phyloP scores from a whole-genome alignment of 2,113 vertebrate species.

The Microcebus tavaratra region DNA sequence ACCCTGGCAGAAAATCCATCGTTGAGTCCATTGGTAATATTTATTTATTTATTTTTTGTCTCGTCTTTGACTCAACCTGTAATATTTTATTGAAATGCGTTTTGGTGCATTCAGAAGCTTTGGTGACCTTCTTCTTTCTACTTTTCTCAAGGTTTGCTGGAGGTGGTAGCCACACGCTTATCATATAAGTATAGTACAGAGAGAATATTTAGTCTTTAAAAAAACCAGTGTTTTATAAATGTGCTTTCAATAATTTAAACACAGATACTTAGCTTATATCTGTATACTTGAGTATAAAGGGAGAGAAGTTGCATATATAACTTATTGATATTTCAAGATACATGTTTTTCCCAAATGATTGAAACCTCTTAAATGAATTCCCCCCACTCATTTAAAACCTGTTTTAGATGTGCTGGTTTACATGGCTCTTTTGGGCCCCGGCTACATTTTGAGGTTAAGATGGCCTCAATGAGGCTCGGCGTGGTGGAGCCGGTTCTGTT shows the following conservation, averaged over 20 bases:
- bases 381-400: neutral
- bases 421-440: neutral
- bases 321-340: neutral
- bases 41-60: neutral
- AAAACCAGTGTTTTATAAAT: neutral
- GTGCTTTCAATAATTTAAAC: constrained; percentile 9
- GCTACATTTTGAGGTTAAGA: neutral
- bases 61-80: neutral
- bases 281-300: neutral
- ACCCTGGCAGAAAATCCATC: neutral
- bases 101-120: neutral
- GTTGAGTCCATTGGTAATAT: neutral
- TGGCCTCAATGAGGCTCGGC: neutral
- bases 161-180: neutral
- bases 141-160: neutral
- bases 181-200: neutral
- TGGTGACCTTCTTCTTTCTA: neutral
- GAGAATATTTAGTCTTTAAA: neutral
- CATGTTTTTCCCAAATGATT: neutral
- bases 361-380: neutral
- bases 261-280: neutral
- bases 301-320: neutral
- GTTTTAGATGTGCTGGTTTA: neutral
- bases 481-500: neutral
- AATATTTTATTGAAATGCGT: constrained; percentile 17